Conservation (phyloP, 2,797 vertebrate species). For the Sarcophilus harrisii region DNA sequence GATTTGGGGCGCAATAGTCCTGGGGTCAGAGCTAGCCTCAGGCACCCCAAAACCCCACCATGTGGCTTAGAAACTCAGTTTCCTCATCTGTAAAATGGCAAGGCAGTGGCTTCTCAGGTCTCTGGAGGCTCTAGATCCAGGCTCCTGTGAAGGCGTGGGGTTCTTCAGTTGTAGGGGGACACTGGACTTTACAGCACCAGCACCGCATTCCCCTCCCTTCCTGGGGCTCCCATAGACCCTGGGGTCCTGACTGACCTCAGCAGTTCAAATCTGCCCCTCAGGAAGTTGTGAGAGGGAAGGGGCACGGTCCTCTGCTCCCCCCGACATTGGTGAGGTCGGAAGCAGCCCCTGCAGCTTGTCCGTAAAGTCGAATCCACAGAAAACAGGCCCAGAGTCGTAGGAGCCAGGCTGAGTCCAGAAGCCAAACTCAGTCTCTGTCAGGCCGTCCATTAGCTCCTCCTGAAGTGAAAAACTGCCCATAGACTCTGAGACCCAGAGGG, state of each 20-base stretch:
- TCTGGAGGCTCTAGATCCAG: no score
- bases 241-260: constrained; percentile 9
- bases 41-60: no score
- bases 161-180: neutral
- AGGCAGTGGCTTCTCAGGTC: neutral
- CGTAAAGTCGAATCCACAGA: constrained; percentile 68
- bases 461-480: fast-evolving
- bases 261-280: neutral
- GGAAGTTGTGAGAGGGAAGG: neutral
- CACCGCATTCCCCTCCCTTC: neutral
- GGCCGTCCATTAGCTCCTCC: neutral
- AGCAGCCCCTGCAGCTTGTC: constrained; percentile 40
- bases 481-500: neutral
- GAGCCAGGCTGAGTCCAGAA: neutral
- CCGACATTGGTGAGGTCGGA: constrained; percentile 35
- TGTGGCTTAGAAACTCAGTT: neutral
- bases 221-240: neutral
- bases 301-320: constrained; percentile 38
- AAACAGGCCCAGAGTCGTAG: constrained; percentile 29
- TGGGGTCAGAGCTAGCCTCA: neutral
- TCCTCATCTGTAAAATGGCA: neutral
- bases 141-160: no score
- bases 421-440: neutral
- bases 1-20: neutral
- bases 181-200: fast-evolving